Conservation (phyloP, 2,797 vertebrate species). For the Tangara arthus region DNA sequence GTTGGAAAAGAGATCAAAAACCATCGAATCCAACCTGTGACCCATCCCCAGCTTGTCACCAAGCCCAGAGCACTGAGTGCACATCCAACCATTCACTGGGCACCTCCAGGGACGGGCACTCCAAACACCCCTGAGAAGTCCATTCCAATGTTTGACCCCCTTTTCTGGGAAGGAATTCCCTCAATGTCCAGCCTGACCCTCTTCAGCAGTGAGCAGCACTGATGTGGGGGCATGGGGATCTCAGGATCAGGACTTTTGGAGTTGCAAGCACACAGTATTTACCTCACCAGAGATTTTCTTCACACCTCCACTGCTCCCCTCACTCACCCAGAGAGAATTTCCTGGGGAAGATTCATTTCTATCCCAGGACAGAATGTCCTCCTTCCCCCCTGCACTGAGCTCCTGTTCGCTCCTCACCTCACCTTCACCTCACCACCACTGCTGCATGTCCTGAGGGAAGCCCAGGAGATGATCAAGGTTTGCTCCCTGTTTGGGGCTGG, state of each 20-base stretch:
- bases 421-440: neutral
- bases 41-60: rapidly evolving
- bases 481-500: neutral
- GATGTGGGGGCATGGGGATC: neutral
- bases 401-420: neutral
- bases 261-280: neutral
- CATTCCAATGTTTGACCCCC: rapidly evolving
- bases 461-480: neutral
- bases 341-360: neutral
- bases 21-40: neutral
- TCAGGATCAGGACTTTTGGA: neutral
- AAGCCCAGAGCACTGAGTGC: neutral
- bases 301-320: neutral
- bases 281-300: neutral
- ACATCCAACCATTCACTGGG: rapidly evolving
- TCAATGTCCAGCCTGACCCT: neutral
- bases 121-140: neutral
- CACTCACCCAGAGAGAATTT: neutral
- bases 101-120: neutral
- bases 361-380: neutral
- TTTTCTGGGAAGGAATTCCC: neutral
- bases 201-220: neutral
- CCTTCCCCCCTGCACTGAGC: rapidly evolving
- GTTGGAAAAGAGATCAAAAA: neutral
- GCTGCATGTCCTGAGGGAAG: neutral